Evolutionary conservation across 2,888 invertebrate genomes (phyloP).

Genomic region (Tribolium freemani): DNA sequence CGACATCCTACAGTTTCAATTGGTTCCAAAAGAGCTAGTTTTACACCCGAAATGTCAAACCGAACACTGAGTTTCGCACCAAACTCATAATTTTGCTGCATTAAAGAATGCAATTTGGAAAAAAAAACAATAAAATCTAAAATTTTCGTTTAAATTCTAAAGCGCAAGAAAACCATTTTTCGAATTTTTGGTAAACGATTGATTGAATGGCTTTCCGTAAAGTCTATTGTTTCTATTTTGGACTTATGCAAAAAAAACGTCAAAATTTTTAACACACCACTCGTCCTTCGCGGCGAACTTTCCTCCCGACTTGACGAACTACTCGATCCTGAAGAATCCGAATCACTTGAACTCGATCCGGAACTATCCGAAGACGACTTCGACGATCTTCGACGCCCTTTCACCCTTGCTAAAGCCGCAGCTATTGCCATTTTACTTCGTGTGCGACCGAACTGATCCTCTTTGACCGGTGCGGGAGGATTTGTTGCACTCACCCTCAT

Average conservation of each 20-base stretch:
- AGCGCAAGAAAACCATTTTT: too few species aligned
- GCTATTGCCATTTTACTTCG: conserved; percentile 65
- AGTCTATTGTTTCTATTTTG: too few species aligned
- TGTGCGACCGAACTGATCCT: conserved; percentile 63
- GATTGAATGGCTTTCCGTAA: too few species aligned
- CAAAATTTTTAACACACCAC: conserved; percentile 52
- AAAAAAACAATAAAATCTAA: too few species aligned
- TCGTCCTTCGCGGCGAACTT: conserved; percentile 65
- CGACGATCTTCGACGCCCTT: conserved; percentile 66
- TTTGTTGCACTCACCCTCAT: conserved; percentile 73
- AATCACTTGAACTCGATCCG: conserved; percentile 71
- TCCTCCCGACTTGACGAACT: conserved; percentile 71
- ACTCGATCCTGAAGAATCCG: conserved; percentile 71
- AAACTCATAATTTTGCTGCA: too few species aligned
- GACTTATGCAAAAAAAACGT: background rate
- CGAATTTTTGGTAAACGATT: too few species aligned
- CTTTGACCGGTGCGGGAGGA: conserved; percentile 71
- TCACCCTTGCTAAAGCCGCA: conserved; percentile 65
- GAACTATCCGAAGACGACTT: conserved; percentile 71
- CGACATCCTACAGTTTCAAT: too few species aligned
- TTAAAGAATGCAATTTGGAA: too few species aligned
- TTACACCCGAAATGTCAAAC: too few species aligned
- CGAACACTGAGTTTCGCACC: too few species aligned
- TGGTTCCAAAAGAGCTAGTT: too few species aligned
- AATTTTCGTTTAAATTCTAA: too few species aligned